phyloP scores from a whole-genome alignment of 2,888 invertebrate genomes.

The Melolontha melolontha region DNA sequence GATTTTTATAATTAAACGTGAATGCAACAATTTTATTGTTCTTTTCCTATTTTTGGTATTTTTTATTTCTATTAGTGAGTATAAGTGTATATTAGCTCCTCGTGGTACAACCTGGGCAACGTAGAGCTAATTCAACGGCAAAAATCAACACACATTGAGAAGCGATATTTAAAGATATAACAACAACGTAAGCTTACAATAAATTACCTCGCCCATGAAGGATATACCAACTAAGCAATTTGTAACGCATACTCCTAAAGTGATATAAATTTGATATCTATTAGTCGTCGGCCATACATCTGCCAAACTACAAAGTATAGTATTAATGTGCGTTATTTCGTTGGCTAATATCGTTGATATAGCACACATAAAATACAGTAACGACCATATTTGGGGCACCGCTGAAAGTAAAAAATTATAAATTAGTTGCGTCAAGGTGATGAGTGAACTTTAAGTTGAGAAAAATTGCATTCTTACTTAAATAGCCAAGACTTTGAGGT shows the following conservation, averaged over 20 bases:
- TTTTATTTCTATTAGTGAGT: too few relatives aligned
- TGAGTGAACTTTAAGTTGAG: too few relatives aligned
- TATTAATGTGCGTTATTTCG: constrained; percentile 38
- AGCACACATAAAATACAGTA: constrained; percentile 44
- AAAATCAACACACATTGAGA: too few relatives aligned
- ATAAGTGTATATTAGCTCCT: too few relatives aligned
- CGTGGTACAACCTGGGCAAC: too few relatives aligned
- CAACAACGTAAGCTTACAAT: not conserved
- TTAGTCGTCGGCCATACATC: constrained; percentile 35
- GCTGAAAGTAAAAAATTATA: constrained; percentile 36
- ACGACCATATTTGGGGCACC: constrained; percentile 45
- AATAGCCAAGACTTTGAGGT: constrained; percentile 41
- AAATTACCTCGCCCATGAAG: constrained; percentile 31
- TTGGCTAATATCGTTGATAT: constrained; percentile 40
- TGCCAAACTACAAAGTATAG: constrained; percentile 38
- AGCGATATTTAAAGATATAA: too few relatives aligned
- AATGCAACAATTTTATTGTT: too few relatives aligned
- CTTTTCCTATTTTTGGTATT: too few relatives aligned
- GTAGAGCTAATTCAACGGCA: too few relatives aligned
- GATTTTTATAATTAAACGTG: too few relatives aligned
- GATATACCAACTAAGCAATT: constrained; percentile 24
- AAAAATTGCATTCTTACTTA: too few relatives aligned
- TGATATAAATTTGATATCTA: constrained; percentile 42
- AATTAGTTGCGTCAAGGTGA: too few relatives aligned
- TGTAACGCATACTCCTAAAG: constrained; percentile 33